phyloP scores from a whole-genome alignment of 2,888 invertebrate species.

The Drosophila engyochracea region DNA sequence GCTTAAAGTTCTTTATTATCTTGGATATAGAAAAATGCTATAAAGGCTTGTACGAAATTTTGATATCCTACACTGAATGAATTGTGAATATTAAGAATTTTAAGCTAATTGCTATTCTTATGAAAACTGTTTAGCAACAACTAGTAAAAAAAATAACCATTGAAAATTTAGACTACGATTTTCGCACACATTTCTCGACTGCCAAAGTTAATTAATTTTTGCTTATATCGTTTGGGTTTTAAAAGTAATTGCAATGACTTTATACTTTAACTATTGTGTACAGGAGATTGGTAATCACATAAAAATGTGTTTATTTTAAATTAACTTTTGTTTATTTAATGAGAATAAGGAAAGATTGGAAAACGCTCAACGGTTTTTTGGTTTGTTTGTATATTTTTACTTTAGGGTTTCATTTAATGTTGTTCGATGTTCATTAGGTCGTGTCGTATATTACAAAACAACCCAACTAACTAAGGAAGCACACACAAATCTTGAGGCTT shows the following conservation, averaged over 20 bases:
- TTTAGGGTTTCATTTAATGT: neutral
- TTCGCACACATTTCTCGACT: neutral
- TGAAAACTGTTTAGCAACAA: neutral
- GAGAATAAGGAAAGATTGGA: accelerated
- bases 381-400: no score
- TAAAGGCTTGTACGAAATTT: neutral
- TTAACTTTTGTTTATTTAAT: neutral
- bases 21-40: neutral
- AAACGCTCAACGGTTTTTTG: neutral
- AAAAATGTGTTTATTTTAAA: neutral
- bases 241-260: neutral
- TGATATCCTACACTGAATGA: conserved; percentile 5
- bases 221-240: neutral
- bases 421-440: neutral
- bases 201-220: neutral
- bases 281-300: neutral
- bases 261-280: neutral
- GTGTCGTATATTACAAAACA: neutral
- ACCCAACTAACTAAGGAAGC: conserved; percentile 4
- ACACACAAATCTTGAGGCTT: neutral
- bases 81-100: neutral
- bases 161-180: neutral
- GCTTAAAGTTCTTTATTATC: conserved; percentile 18
- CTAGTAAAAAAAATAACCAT: neutral
- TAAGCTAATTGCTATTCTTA: neutral